phyloP scores from a whole-genome alignment of 2,888 invertebrate species.

The Myathropa florea region DNA sequence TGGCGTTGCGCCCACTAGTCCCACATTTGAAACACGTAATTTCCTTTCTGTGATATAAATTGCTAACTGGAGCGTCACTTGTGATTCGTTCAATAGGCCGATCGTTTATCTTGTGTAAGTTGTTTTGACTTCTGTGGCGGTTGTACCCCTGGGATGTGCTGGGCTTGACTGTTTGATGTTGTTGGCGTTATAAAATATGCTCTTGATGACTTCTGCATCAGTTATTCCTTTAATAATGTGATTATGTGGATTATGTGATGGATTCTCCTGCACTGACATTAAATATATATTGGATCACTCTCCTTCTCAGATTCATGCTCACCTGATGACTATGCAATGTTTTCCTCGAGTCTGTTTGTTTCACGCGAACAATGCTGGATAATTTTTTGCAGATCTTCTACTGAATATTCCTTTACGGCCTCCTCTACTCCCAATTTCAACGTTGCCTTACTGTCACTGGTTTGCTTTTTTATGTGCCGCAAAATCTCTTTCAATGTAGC shows the following conservation, averaged over 20 bases:
- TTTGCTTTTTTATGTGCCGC: neutral
- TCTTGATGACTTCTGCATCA: conserved; percentile 31
- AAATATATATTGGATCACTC: neutral
- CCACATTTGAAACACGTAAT: too few relatives aligned
- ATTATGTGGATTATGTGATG: too few relatives aligned
- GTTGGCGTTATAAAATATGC: conserved; percentile 20
- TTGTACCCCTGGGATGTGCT: neutral
- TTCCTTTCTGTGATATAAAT: too few relatives aligned
- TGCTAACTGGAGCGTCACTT: too few relatives aligned
- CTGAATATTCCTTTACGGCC: neutral
- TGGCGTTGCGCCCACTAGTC: too few relatives aligned
- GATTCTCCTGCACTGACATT: too few relatives aligned
- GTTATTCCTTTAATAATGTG: conserved; percentile 34
- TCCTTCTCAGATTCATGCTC: neutral
- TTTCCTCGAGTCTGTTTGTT: too few relatives aligned
- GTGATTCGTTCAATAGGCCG: neutral
- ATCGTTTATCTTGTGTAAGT: neutral
- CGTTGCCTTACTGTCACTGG: neutral
- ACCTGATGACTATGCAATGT: neutral
- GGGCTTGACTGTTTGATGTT: conserved; percentile 13
- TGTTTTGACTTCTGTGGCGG: neutral
- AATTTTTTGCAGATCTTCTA: conserved; percentile 1
- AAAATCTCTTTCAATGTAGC: conserved; percentile 1
- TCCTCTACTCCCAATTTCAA: neutral
- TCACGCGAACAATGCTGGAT: neutral